Conservation (phyloP, 2,797 vertebrate species). For the Intellagama lesueurii region DNA sequence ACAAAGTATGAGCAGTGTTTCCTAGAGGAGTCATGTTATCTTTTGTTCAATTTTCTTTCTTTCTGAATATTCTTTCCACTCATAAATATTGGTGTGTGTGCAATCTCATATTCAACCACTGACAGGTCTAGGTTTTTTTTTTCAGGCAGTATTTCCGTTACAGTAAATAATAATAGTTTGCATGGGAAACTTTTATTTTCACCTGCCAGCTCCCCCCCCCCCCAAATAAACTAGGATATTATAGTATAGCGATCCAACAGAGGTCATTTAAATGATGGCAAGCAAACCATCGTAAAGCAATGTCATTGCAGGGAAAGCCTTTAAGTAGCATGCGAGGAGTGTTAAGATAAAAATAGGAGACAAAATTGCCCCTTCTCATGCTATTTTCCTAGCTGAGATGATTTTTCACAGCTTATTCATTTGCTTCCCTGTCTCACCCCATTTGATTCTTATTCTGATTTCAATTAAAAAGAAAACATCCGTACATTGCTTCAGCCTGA, state of each 20-base stretch:
- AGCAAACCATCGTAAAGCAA: slow-evolving; percentile 53
- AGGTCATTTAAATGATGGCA: slow-evolving; percentile 68
- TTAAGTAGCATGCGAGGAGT: slow-evolving; percentile 47
- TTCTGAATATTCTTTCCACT: neutral
- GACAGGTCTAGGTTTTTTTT: slow-evolving; percentile 30
- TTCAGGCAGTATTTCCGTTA: slow-evolving; percentile 15
- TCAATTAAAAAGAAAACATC: neutral
- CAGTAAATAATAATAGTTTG: slow-evolving; percentile 27
- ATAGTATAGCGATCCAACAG: slow-evolving; percentile 32
- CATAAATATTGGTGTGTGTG: slow-evolving; percentile 40
- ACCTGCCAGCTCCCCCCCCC: slow-evolving; percentile 16
- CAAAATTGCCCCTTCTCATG: slow-evolving; percentile 34
- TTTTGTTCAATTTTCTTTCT: neutral
- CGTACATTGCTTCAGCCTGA: neutral
- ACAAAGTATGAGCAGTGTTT: slow-evolving; percentile 9
- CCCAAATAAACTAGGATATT: slow-evolving; percentile 25
- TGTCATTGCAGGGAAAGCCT: slow-evolving; percentile 46
- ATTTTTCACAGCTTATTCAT: slow-evolving; percentile 27
- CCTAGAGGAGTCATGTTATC: neutral
- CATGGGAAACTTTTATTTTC: slow-evolving; percentile 34
- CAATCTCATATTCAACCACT: slow-evolving; percentile 19
- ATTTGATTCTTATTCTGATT: neutral
- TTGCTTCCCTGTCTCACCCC: slow-evolving; percentile 47
- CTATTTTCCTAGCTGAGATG: slow-evolving; percentile 18
- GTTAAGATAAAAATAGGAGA: slow-evolving; percentile 49